Conservation (phyloP, 2,113 vertebrate genomes). For the Entomyzon cyanotis region DNA sequence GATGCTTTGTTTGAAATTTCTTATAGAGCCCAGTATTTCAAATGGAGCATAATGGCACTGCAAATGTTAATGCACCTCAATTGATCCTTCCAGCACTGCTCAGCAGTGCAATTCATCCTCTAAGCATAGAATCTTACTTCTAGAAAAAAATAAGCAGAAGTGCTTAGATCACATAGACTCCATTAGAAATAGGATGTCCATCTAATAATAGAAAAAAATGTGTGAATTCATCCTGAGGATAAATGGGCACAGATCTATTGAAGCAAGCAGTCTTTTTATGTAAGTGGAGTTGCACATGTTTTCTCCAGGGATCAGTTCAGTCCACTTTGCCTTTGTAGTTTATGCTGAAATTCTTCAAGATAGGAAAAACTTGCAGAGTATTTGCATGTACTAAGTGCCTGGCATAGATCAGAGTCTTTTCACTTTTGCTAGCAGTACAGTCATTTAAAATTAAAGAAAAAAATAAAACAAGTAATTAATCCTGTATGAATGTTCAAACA, state of each 20-base stretch:
- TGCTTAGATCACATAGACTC: neutral
- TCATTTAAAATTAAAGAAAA: conserved; percentile 64
- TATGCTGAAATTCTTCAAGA: conserved; percentile 38
- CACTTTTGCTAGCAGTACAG: conserved; percentile 45
- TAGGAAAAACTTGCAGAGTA: conserved; percentile 39
- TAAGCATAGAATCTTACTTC: neutral
- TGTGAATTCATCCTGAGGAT: conserved; percentile 35
- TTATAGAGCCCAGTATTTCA: neutral
- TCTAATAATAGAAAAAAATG: conserved; percentile 24
- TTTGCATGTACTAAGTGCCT: conserved; percentile 45
- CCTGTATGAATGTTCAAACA: conserved; percentile 67
- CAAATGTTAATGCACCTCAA: neutral
- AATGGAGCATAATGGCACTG: neutral
- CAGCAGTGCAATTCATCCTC: neutral
- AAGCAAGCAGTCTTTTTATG: conserved; percentile 16
- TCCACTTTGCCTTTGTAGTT: conserved; percentile 52
- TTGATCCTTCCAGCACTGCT: neutral
- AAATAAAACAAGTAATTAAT: conserved; percentile 70
- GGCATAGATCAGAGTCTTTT: conserved; percentile 61
- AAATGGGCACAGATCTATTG: conserved; percentile 6
- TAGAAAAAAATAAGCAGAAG: neutral
- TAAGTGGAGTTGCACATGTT: conserved; percentile 52
- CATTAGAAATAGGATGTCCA: conserved; percentile 4
- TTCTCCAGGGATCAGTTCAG: conserved; percentile 35
- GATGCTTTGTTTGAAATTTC: neutral